Percentiles rank a stretch among this genome's conserved stretches.
Conservation (phyloP, 2,797 vertebrate species). For the Chaetophractus vellerosus region DNA sequence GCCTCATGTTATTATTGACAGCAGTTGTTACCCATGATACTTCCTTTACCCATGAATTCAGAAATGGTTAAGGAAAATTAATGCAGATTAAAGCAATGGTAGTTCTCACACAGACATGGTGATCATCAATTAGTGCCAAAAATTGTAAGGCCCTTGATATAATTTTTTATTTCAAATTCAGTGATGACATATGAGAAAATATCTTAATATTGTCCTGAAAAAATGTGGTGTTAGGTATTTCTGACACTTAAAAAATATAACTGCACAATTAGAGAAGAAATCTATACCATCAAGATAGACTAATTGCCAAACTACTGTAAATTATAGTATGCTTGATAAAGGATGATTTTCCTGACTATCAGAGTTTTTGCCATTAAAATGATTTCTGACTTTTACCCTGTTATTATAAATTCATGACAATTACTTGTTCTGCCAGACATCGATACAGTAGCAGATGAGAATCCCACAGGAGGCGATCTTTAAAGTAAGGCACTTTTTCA, state of each 20-base stretch:
- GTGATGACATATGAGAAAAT: not conserved
- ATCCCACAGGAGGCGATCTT: not conserved
- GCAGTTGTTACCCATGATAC: not conserved
- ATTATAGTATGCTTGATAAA: constrained; percentile 54
- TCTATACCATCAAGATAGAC: constrained; percentile 35
- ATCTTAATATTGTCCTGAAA: not conserved
- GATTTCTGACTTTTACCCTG: constrained; percentile 61
- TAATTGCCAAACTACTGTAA: constrained; percentile 51
- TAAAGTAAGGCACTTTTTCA: constrained; percentile 51
- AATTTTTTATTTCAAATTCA: not conserved
- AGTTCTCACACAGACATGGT: not conserved
- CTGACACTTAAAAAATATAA: constrained; percentile 30
- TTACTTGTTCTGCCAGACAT: constrained; percentile 45
- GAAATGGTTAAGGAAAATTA: not conserved
- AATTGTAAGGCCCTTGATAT: too few species aligned
- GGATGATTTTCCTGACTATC: constrained; percentile 21
- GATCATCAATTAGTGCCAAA: not conserved
- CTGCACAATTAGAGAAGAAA: constrained; percentile 8
- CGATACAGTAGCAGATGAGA: not conserved
- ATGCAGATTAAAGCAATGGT: not conserved
- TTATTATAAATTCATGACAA: constrained; percentile 71
- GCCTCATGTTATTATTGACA: not conserved
- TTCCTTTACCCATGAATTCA: not conserved
- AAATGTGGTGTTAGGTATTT: not conserved
- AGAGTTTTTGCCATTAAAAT: constrained; percentile 63